Percentiles rank a stretch among this genome's conserved stretches.
Evolutionary conservation across 2,797 vertebrate genomes (phyloP).

Genomic region (Yasuhikotakia modesta): DNA sequence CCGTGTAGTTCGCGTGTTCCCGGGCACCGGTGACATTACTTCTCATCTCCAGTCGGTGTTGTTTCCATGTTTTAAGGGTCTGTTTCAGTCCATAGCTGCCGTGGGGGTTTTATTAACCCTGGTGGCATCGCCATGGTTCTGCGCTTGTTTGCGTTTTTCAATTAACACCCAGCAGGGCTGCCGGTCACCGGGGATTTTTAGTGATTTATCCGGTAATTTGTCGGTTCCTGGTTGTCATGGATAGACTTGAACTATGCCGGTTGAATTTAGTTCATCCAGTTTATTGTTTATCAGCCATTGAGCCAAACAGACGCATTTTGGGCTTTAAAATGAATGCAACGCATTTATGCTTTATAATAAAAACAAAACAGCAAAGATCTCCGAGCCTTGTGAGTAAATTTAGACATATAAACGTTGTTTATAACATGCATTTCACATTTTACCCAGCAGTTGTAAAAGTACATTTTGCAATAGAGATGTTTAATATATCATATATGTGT

Average conservation of each 20-base stretch:
- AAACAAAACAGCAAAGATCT: no score
- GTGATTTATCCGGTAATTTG: conserved; percentile 57
- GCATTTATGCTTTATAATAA: no score
- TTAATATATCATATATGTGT: no score
- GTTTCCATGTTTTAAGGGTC: conserved; percentile 41
- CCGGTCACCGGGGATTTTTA: conserved; percentile 70
- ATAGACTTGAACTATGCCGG: conserved; percentile 38
- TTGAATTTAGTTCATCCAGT: conserved; percentile 17
- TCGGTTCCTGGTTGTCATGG: conserved; percentile 39
- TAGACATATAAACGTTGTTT: no score
- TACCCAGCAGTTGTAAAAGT: no score
- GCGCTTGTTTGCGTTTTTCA: conserved; percentile 68
- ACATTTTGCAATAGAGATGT: no score
- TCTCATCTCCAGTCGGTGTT: conserved; percentile 71
- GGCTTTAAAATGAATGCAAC: no score
- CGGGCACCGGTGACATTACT: conserved; percentile 45
- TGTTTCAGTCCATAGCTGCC: background rate
- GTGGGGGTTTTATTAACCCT: conserved; percentile 42
- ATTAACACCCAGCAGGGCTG: conserved; percentile 72
- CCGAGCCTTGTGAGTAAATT: no score
- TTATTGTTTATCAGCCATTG: background rate
- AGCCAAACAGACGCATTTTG: no score
- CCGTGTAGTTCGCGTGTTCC: conserved; percentile 57
- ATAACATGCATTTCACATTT: no score
- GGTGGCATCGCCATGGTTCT: conserved; percentile 57